Evolutionary conservation across 2,888 invertebrate species (phyloP).

Genomic region (Epinotia bilunana): DNA sequence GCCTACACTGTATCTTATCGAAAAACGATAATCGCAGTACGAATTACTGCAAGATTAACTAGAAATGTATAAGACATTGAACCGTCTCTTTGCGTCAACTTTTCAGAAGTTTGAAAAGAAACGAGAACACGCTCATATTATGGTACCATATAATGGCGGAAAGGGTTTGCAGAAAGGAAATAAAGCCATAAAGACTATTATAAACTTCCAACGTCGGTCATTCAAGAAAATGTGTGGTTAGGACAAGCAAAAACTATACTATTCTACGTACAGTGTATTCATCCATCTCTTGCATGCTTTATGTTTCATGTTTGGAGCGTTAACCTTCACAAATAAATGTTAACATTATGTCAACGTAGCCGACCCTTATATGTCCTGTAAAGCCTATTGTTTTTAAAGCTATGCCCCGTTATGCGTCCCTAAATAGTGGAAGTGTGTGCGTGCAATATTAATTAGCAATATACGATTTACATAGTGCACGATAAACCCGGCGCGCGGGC

Average conservation of each 20-base stretch:
- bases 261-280: conserved; percentile 8
- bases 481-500: conserved; percentile 68
- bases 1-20: conserved; percentile 7
- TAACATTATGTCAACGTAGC: conserved; percentile 60
- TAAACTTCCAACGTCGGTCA: conserved; percentile 20
- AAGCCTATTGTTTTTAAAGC: conserved; percentile 69
- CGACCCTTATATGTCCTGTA: conserved; percentile 60
- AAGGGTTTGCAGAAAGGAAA: conserved; percentile 34
- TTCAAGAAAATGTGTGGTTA: conserved; percentile 21
- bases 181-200: conserved; percentile 33
- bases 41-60: neutral
- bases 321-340: conserved; percentile 45
- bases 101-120: neutral
- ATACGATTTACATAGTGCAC: conserved; percentile 73
- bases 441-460: conserved; percentile 80
- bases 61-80: neutral
- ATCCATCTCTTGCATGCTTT: conserved; percentile 22
- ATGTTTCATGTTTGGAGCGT: conserved; percentile 35
- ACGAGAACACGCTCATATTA: conserved; percentile 29
- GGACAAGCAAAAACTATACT: conserved; percentile 10
- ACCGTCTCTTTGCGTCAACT: conserved; percentile 4
- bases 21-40: neutral
- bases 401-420: conserved; percentile 76
- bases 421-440: conserved; percentile 71
- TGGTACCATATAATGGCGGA: conserved; percentile 40